Evolutionary conservation across 2,797 vertebrate genomes (phyloP).

Genomic region (Strix occidentalis): DNA sequence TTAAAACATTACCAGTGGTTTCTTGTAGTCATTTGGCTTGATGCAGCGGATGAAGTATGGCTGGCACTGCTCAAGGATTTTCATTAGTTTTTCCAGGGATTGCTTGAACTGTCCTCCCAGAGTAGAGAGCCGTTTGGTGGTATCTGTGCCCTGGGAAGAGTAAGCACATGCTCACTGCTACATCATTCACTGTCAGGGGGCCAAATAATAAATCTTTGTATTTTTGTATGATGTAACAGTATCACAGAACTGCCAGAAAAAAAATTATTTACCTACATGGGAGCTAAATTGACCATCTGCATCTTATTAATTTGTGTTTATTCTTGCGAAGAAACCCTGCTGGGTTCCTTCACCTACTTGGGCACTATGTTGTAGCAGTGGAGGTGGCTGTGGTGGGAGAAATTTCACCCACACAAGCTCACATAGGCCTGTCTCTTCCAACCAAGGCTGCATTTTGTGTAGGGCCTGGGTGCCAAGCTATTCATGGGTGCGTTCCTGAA

Average conservation of each 20-base stretch:
- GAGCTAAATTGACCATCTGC: neutral
- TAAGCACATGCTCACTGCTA: neutral
- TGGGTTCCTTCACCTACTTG: neutral
- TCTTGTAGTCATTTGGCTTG: conserved; percentile 97
- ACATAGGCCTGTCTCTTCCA: neutral
- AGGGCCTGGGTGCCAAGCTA: neutral
- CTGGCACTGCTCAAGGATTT: conserved; percentile 87
- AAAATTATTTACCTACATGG: neutral
- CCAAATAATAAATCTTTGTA: neutral
- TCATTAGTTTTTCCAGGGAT: conserved; percentile 96
- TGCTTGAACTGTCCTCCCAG: conserved; percentile 91
- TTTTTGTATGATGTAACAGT: neutral
- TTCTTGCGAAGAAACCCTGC: neutral
- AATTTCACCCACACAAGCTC: neutral
- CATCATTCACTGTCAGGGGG: neutral
- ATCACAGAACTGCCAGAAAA: neutral
- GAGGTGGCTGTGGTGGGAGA: neutral
- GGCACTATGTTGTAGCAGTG: neutral
- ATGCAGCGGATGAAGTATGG: conserved; percentile 97
- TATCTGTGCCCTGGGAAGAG: conserved; percentile 75
- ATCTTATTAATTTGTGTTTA: neutral
- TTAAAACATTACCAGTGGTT: conserved; percentile 85
- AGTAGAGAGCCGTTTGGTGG: conserved; percentile 82
- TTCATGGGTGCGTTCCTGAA: neutral
- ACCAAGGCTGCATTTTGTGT: neutral